These are phyloP conservation scores for Miltochrista miniata DNA, from an alignment of 2,888 invertebrate genomes.

Conservation along the genomic window DNA sequence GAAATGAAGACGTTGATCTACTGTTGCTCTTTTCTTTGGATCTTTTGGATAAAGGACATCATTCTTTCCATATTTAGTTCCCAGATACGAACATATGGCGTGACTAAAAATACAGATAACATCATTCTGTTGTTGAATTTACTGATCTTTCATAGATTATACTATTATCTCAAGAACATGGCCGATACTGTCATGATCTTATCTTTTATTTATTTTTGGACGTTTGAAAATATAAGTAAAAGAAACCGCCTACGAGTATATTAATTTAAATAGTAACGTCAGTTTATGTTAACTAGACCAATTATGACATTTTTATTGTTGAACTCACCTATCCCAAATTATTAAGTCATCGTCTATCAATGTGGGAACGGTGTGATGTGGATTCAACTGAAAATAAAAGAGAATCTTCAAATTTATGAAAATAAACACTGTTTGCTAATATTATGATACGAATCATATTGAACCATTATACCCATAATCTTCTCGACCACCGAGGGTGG, in stretches of 20 bases:
- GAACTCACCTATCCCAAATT: conserved; percentile 76
- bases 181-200: no score
- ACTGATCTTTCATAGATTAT: neutral
- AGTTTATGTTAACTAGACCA: no score
- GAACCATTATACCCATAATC: no score
- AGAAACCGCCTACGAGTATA: no score
- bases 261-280: no score
- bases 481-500: no score
- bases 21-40: conserved; percentile 64
- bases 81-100: conserved; percentile 83
- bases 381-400: conserved; percentile 69
- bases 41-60: conserved; percentile 80
- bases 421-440: no score
- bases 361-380: conserved; percentile 81
- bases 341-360: conserved; percentile 79
- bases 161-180: no score
- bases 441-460: no score
- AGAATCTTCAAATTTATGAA: neutral
- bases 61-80: conserved; percentile 80
- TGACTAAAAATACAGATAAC: conserved; percentile 72
- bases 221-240: no score
- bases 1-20: conserved; percentile 79
- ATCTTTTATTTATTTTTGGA: no score
- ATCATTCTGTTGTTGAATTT: neutral
- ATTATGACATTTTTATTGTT: no score